Evolutionary conservation across 2,888 invertebrate genomes (phyloP).

Genomic region (Drosophila neoperkinsi): DNA sequence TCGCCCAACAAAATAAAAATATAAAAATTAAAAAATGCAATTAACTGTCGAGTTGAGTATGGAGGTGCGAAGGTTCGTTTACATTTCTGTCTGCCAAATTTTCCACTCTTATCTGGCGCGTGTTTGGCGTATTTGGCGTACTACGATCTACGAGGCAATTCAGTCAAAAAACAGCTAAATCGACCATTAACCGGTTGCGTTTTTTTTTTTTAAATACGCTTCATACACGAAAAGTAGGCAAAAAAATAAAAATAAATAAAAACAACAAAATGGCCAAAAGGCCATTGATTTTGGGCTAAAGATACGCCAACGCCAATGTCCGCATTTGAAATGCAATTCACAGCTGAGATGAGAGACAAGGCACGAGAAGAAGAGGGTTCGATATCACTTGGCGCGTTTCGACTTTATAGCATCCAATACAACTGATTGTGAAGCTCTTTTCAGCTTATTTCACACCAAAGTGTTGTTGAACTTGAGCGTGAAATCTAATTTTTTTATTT

Average conservation of each 20-base stretch:
- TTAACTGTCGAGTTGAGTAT: neutral
- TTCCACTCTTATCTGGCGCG: conserved; percentile 65
- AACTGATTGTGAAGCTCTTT: neutral
- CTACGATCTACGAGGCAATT: conserved; percentile 17
- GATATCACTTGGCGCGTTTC: neutral
- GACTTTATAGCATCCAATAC: neutral
- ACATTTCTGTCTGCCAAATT: conserved; percentile 49
- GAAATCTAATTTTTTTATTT: neutral
- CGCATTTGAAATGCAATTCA: conserved; percentile 37
- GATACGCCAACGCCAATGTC: conserved; percentile 14
- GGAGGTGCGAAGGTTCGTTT: conserved; percentile 17
- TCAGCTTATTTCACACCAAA: neutral
- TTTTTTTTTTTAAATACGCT: conserved; percentile 30
- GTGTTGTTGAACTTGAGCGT: neutral
- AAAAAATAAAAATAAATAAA: neutral
- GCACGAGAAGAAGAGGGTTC: neutral
- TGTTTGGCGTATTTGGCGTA: conserved; percentile 34
- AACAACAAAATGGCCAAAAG: conserved; percentile 2
- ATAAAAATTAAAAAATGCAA: neutral
- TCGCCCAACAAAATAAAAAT: neutral
- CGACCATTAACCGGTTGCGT: conserved; percentile 68
- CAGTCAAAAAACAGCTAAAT: conserved; percentile 72
- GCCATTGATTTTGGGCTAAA: conserved; percentile 41
- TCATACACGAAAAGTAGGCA: neutral
- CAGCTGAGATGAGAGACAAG: conserved; percentile 1